phyloP scores from a whole-genome alignment of 2,797 vertebrate species.

The Karalla daura region DNA sequence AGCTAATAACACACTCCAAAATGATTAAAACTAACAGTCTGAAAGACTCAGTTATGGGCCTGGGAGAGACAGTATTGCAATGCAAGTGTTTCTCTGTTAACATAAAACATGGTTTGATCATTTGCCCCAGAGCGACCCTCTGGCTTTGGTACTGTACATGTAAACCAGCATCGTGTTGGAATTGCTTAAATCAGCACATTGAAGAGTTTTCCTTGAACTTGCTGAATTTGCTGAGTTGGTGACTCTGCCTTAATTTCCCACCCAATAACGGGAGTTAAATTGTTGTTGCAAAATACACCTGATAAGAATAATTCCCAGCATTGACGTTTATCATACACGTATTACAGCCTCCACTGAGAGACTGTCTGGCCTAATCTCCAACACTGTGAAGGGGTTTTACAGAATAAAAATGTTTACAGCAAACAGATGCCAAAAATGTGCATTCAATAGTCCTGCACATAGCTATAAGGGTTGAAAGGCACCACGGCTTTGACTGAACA shows the following conservation, averaged over 20 bases:
- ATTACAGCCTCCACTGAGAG: conserved; percentile 25
- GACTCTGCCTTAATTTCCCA: conserved; percentile 58
- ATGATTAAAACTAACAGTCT: conserved; percentile 8
- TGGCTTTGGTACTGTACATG: conserved; percentile 52
- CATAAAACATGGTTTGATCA: conserved; percentile 67
- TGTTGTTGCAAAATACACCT: conserved; percentile 57
- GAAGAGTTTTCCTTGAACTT: conserved; percentile 61
- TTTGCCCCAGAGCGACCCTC: conserved; percentile 60
- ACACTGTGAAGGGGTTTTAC: neutral
- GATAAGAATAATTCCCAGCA: conserved; percentile 51
- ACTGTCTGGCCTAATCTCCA: conserved; percentile 36
- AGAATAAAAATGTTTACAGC: no score
- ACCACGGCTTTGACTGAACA: neutral
- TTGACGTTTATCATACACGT: conserved; percentile 33
- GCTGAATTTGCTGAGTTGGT: conserved; percentile 64
- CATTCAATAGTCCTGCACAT: conserved; percentile 1
- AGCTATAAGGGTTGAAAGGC: conserved; percentile 10
- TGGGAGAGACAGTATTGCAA: conserved; percentile 21
- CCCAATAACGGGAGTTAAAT: conserved; percentile 57
- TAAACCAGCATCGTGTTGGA: conserved; percentile 54
- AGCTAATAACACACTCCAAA: neutral
- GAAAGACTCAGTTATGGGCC: conserved; percentile 8
- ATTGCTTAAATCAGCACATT: conserved; percentile 70
- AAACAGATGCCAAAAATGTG: conserved; percentile 3
- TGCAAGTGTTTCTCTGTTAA: conserved; percentile 45